Evolutionary conservation across 1,140 invertebrate species (phyloP).

Genomic region (Heliconius congener): DNA sequence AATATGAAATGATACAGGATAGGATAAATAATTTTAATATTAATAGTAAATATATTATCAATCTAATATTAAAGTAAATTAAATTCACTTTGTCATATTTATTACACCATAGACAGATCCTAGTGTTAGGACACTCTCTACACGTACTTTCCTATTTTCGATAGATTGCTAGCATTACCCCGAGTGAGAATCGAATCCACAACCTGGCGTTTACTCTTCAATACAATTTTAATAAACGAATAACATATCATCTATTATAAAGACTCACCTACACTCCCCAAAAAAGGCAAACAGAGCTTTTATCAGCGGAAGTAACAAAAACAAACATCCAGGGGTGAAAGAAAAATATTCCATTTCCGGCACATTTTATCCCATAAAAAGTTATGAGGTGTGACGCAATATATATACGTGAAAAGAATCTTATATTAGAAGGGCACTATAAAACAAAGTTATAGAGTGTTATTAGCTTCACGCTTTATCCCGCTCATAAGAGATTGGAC

Average conservation of each 20-base stretch:
- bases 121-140: no score
- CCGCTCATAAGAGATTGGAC: neutral
- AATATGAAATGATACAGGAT: no score
- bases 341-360: slow-evolving; percentile 10
- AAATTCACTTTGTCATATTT: no score
- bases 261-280: neutral
- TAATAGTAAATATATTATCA: no score
- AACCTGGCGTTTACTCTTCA: no score
- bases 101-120: no score
- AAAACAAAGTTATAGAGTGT: neutral
- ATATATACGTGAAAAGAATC: neutral
- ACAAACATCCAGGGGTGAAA: neutral
- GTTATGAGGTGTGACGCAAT: neutral
- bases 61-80: no score
- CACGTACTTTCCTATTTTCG: no score
- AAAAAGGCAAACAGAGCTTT: neutral
- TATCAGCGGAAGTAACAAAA: neutral
- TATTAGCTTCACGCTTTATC: neutral
- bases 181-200: no score
- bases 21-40: no score
- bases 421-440: neutral
- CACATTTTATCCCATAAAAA: slow-evolving; percentile 7
- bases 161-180: no score
- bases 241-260: neutral
- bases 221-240: no score